Conservation (phyloP, 2,113 vertebrate species). For the Nettapus auritus region DNA sequence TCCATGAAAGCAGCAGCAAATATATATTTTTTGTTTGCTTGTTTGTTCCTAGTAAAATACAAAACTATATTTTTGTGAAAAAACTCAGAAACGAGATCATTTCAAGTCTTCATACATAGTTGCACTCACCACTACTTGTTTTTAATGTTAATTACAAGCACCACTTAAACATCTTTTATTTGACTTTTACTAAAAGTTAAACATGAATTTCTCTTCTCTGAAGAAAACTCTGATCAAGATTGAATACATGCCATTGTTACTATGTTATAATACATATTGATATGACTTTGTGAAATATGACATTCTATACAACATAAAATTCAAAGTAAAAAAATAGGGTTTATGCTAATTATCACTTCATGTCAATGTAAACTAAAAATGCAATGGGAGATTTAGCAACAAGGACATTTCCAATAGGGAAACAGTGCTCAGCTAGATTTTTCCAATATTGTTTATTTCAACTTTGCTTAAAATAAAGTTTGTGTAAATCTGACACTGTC, state of each 20-base stretch:
- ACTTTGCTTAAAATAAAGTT: neutral
- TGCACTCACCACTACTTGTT: neutral
- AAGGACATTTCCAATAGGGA: neutral
- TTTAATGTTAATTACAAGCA: neutral
- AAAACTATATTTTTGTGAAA: neutral
- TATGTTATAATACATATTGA: neutral
- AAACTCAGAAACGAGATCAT: neutral
- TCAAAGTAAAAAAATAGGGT: neutral
- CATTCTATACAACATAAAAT: neutral
- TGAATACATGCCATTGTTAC: neutral
- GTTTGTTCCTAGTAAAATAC: neutral
- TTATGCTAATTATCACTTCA: neutral
- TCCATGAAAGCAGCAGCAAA: neutral
- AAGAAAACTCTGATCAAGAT: neutral
- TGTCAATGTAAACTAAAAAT: neutral
- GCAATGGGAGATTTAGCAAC: neutral
- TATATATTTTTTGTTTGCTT: neutral
- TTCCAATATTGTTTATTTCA: neutral
- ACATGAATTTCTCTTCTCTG: neutral
- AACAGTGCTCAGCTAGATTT: neutral
- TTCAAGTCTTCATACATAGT: neutral
- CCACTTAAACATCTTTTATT: neutral
- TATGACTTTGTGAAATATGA: neutral
- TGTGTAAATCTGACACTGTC: neutral
- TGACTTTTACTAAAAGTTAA: neutral